Evolutionary conservation across 2,113 vertebrate genomes (phyloP).

Genomic region (Coturnix japonica): DNA sequence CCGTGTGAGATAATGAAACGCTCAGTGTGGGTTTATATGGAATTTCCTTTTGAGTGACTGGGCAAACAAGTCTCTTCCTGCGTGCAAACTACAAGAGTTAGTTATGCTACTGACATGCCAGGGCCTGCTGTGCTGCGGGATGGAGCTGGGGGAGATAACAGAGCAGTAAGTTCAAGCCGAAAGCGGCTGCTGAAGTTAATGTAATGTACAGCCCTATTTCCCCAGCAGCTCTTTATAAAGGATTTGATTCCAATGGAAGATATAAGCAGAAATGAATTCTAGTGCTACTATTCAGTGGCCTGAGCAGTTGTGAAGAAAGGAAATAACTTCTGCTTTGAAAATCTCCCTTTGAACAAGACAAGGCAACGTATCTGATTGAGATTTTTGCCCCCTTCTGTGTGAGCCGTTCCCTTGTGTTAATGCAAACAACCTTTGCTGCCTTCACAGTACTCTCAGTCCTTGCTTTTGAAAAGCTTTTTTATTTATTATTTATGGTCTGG

Average conservation of each 20-base stretch:
- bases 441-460: background rate
- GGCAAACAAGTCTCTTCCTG: background rate
- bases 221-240: background rate
- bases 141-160: background rate
- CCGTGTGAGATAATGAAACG: background rate
- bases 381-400: background rate
- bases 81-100: background rate
- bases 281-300: background rate
- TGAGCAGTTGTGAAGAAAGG: background rate
- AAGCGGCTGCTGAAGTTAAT: background rate
- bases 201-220: background rate
- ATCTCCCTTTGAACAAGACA: conserved; percentile 11
- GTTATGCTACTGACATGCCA: background rate
- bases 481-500: background rate
- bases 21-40: background rate
- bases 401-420: background rate
- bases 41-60: conserved; percentile 1
- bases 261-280: background rate
- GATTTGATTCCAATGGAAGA: background rate
- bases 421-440: background rate
- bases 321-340: background rate
- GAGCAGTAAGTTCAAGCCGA: background rate
- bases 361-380: background rate
- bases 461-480: background rate
- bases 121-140: background rate